Base-by-base conservation (phyloP, 2,797 vertebrate genomes). In the Myripristis murdjan region DNA sequence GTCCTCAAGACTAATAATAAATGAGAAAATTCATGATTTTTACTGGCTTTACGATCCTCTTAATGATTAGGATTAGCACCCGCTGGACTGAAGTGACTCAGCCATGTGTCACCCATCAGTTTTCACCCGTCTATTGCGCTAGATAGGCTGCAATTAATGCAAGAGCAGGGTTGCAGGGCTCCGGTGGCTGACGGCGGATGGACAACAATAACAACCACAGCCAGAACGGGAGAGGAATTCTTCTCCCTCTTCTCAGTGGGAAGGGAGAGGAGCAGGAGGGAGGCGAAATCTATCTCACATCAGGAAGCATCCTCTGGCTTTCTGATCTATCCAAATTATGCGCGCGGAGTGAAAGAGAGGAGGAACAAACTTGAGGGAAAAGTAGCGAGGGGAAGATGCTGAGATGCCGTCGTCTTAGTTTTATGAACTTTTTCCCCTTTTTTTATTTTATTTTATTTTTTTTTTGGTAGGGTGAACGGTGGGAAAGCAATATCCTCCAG, bases 101-200 rank as follows among this genome's bases (percentile, higher is more conserved):
- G n/a, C n/a, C n/a, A n/a, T n/a, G n/a, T n/a, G n/a, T n/a, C n/a
- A n/a, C n/a, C n/a, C n/a, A n/a, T n/a, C n/a, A n/a, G n/a, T 96
- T 20, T 96, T 87, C 70, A 88, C 90, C 95, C 94, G 96, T 97
- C 95, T 90, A 97, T 97, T 96, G 97, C 95, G 89, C 94, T 95
- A 95, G 86, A 72, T 33, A 20, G 79, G 37, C 64, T 77, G 84
- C 87, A 88, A 88, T 88, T 87, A 87, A 90, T 87, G 82, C 71
- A 67, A 67, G 77, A 75, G 75, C 71, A 68, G 81, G 80, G 51
- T 73, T 12, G 70, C 44, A 61, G 81, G 82, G 74, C 86, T 78
- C 74, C 77, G 80, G 73, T 83, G 74, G 83, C 77, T 74, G 43
- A 64, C 64, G 68, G 46, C 56, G 57, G 75, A 79, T 64, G 76